Percentiles rank a stretch among this genome's conserved stretches.
phyloP scores from a whole-genome alignment of 2,888 invertebrate genomes.

The Cecidostiba fungosa region DNA sequence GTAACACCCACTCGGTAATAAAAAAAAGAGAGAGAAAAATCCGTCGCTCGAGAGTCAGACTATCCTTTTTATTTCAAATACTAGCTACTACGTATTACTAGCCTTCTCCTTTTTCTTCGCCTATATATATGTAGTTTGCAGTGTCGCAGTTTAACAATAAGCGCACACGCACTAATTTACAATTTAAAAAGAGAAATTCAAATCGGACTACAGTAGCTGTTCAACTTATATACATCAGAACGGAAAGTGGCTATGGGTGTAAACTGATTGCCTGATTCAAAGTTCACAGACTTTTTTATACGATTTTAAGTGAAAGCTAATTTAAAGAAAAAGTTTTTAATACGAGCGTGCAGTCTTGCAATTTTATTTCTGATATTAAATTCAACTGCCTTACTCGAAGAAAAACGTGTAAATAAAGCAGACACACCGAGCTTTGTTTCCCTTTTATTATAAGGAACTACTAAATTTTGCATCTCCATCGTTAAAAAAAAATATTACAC shows the following conservation, averaged over 20 bases:
- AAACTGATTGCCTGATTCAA: too few relatives aligned
- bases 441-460: constrained; percentile 4
- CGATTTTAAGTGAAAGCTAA: too few relatives aligned
- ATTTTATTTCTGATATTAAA: not conserved
- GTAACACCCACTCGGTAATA: constrained; percentile 50
- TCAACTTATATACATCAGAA: not conserved
- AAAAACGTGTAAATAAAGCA: constrained; percentile 13
- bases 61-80: constrained; percentile 47
- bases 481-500: constrained; percentile 38
- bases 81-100: not conserved
- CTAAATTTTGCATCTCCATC: constrained; percentile 37
- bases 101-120: not conserved
- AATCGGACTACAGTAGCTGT: not conserved
- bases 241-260: not conserved
- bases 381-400: not conserved
- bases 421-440: constrained; percentile 41
- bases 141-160: not conserved
- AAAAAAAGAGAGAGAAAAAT: constrained; percentile 47
- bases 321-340: too few relatives aligned
- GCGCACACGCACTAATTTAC: not conserved
- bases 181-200: constrained; percentile 36
- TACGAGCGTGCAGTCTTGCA: too few relatives aligned
- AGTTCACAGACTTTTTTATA: too few relatives aligned
- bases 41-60: constrained; percentile 31
- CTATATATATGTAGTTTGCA: not conserved